Base-by-base conservation (phyloP, 2,888 invertebrate species). In the Pachycephus smyrnensis region DNA sequence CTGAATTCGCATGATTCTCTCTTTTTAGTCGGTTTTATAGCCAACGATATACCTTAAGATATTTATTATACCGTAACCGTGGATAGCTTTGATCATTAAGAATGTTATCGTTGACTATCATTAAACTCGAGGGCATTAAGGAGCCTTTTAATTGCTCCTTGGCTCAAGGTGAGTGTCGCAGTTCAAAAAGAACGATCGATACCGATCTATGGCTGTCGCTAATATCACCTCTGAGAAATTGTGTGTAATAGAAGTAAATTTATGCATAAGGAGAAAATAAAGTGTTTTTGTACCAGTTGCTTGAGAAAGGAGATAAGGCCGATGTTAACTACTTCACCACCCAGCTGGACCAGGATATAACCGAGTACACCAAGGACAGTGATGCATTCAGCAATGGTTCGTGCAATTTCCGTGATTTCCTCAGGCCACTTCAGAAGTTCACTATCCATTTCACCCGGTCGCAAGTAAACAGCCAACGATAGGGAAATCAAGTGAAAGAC, bases 241-340 rank as follows among this genome's bases (percentile, higher is more conserved):
- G 6, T 23, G 15, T 55, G 55, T 23, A 15, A 55, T 23, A 23
- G 55, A 55, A 55, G 55, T 9, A 55, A 55, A 55, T 55, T 55
- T 55, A 55, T 55, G 55, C 55, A 55, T 55, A 40, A 33, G 11
- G 33, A 82, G 31, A 35, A 55, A 15, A 55, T 23, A 55, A 55
- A 23, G 23, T 30, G 68, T 40, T 11, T 77, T 89, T 92, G 93
- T 92, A 98, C 98, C 94, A 98, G 93, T 92, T 98, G 98, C 87
- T 97, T 97, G 77, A 98, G 92, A 92, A 98, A 99, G 0, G 97
- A 97, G 76, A 95, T 93, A 15, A 98, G 90, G 6, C 99, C 99
- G 90, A 99, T 98, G 90, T 98, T 98, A 91, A 97, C 95, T 79
- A 99, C 95, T 92, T 99, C 99, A 86, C 97, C 97, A 0, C 98